These are phyloP conservation scores for Sesamia nonagrioides DNA, from an alignment of 1,140 invertebrate genomes.

Conservation along the genomic window DNA sequence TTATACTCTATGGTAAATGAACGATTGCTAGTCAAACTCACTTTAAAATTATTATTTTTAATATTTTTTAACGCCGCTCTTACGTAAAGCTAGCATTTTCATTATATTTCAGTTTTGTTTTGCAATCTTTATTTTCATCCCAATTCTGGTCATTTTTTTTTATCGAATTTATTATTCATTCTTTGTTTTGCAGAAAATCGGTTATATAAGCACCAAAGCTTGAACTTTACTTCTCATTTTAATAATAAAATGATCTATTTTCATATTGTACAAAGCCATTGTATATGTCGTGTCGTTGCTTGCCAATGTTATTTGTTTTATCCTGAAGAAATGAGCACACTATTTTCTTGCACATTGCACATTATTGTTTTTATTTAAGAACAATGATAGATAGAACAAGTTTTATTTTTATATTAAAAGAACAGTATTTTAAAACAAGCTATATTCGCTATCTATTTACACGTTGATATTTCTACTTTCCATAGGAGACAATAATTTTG, in stretches of 20 bases:
- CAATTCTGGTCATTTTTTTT: conserved; percentile 1
- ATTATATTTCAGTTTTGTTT: background rate
- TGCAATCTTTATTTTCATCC: background rate
- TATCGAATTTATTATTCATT: background rate
- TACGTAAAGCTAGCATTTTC: conserved; percentile 21
- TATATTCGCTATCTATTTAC: background rate
- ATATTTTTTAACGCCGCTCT: conserved; percentile 20
- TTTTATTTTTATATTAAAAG: too few species aligned
- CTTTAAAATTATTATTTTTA: conserved; percentile 4
- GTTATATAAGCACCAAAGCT: background rate
- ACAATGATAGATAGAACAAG: too few species aligned
- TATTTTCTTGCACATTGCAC: conserved; percentile 19
- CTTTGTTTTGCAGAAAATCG: conserved; percentile 17
- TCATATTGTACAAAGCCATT: conserved; percentile 53
- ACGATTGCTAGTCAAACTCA: conserved; percentile 18
- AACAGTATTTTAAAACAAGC: background rate
- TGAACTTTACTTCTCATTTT: conserved; percentile 9
- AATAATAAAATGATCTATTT: background rate
- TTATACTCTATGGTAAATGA: conserved; percentile 46
- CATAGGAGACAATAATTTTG: background rate
- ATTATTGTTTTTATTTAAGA: background rate
- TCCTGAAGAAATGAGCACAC: conserved; percentile 56
- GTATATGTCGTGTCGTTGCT: conserved; percentile 59
- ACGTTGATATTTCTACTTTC: background rate
- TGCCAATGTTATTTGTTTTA: conserved; percentile 47